Evolutionary conservation across 2,113 vertebrate genomes (phyloP).

Genomic region (Vombatus ursinus): DNA sequence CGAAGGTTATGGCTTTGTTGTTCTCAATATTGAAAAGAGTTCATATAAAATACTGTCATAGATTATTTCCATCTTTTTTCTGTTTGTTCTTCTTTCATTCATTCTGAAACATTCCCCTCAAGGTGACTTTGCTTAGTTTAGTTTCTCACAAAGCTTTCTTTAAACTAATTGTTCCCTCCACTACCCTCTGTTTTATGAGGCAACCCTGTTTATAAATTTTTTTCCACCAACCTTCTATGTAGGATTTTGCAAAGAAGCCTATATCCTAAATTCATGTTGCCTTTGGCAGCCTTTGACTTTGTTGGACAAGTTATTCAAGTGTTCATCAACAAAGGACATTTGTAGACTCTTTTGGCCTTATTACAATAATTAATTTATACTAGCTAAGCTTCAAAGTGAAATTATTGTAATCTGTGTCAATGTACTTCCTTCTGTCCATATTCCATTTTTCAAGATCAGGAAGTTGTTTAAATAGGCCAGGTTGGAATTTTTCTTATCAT

Average conservation of each 20-base stretch:
- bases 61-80: background rate
- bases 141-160: background rate
- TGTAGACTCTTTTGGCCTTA: background rate
- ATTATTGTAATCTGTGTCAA: background rate
- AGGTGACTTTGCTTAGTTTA: background rate
- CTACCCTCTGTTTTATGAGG: background rate
- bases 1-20: background rate
- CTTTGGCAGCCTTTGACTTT: background rate
- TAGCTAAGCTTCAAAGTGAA: background rate
- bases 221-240: background rate
- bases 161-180: background rate
- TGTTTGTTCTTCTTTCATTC: background rate
- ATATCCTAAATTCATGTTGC: background rate
- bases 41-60: background rate
- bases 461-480: background rate
- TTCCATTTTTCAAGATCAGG: background rate
- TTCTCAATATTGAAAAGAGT: background rate
- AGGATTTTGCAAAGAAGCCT: background rate
- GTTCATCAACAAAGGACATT: background rate
- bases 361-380: background rate
- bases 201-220: background rate
- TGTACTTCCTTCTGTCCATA: background rate
- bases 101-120: background rate
- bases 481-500: background rate
- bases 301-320: background rate